A percentile compares a stretch with the other conserved stretches of the same genome.
phyloP scores from a whole-genome alignment of 2,113 vertebrate species.

The Empidonax traillii region DNA sequence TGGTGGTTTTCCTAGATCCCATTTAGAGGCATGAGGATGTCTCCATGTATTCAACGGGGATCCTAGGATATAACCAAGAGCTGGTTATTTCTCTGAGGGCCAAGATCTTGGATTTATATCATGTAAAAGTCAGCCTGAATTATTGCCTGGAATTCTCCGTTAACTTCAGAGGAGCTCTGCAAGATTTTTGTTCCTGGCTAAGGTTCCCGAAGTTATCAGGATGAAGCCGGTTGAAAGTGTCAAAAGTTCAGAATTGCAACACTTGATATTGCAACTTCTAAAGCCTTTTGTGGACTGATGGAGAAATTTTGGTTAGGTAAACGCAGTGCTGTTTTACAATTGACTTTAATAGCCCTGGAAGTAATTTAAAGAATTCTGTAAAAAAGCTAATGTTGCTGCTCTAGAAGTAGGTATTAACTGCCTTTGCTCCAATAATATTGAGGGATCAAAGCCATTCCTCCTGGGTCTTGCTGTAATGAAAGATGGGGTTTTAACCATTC shows the following conservation, averaged over 20 bases:
- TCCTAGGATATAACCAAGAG: neutral
- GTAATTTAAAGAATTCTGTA: conserved; percentile 54
- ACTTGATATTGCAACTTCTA: neutral
- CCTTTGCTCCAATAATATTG: conserved; percentile 26
- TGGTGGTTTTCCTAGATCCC: neutral
- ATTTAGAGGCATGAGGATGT: neutral
- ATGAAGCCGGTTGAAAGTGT: neutral
- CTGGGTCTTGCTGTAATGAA: conserved; percentile 40
- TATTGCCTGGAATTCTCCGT: neutral
- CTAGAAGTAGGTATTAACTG: conserved; percentile 48
- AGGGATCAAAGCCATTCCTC: conserved; percentile 52
- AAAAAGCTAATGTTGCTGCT: conserved; percentile 48
- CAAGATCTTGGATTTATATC: neutral
- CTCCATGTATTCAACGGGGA: neutral
- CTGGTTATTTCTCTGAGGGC: neutral
- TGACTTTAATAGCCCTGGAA: conserved; percentile 39
- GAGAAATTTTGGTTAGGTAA: conserved; percentile 38
- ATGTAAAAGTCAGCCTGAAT: neutral
- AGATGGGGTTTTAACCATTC: neutral
- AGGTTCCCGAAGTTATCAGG: neutral
- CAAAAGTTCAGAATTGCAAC: neutral
- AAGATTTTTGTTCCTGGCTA: neutral
- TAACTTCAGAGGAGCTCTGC: neutral
- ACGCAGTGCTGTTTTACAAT: conserved; percentile 15
- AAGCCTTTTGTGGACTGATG: conserved; percentile 23